A percentile compares a stretch with the other conserved stretches of the same genome.
These are phyloP conservation scores for Cassiopea xamachana DNA, from an alignment of 30 jellyfish, hydroid and myxozoan species.

Conservation along the genomic window DNA sequence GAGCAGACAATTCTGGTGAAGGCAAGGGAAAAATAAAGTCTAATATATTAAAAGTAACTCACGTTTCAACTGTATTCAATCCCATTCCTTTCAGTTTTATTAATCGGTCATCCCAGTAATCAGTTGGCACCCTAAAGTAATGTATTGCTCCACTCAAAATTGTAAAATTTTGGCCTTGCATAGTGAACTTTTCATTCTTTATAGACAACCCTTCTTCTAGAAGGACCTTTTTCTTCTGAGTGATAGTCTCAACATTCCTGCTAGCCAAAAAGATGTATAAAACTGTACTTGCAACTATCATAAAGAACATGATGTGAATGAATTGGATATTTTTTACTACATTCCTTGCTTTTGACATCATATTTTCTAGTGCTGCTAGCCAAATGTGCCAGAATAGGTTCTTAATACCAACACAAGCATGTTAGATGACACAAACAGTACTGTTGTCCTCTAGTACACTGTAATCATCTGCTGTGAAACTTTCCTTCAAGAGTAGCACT, in stretches of 20 bases:
- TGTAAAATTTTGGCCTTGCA: constrained; percentile 65
- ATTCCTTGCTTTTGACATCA: too few relatives aligned
- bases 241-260: constrained; percentile 13
- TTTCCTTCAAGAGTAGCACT: too few relatives aligned
- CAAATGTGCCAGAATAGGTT: too few relatives aligned
- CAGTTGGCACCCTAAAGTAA: constrained; percentile 79
- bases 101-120: constrained; percentile 83
- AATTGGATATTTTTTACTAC: neutral
- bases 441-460: too few relatives aligned
- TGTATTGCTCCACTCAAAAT: constrained; percentile 89
- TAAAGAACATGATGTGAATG: constrained; percentile 8
- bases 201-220: constrained; percentile 63
- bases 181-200: constrained; percentile 66
- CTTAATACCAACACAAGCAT: too few relatives aligned
- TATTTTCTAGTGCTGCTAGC: too few relatives aligned
- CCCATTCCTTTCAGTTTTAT: constrained; percentile 84
- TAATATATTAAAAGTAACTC: constrained; percentile 8
- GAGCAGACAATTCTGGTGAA: too few relatives aligned
- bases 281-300: constrained; percentile 14
- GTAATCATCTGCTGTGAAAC: too few relatives aligned
- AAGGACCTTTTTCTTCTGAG: neutral
- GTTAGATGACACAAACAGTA: too few relatives aligned
- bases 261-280: constrained; percentile 40
- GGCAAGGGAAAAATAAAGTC: neutral
- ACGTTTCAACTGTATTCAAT: constrained; percentile 87